These are phyloP conservation scores for Euborellia annulipes DNA, from an alignment of 1,140 invertebrate species.

Conservation along the genomic window DNA sequence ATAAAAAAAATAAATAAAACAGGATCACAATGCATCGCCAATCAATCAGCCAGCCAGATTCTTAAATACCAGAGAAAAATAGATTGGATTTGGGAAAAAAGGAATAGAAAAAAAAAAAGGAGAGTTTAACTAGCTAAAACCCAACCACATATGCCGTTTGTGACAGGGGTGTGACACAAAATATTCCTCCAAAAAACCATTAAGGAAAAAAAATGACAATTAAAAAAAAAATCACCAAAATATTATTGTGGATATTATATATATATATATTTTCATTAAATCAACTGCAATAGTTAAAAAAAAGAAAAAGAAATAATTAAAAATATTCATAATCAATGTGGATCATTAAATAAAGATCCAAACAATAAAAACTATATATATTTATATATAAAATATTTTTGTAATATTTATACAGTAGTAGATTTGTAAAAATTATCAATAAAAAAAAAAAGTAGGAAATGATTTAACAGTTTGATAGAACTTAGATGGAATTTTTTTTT, in stretches of 20 bases:
- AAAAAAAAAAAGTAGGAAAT: too few relatives aligned
- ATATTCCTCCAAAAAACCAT: not conserved
- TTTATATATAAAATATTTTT: not conserved
- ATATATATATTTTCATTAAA: constrained; percentile 6
- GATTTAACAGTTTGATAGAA: too few relatives aligned
- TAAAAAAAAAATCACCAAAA: constrained; percentile 3
- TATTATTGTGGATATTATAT: constrained; percentile 3
- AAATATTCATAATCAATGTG: not conserved
- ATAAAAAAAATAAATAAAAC: too few relatives aligned
- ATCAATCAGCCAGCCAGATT: too few relatives aligned
- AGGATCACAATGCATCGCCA: too few relatives aligned
- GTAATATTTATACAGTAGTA: constrained; percentile 1
- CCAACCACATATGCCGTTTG: too few relatives aligned
- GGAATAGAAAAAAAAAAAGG: too few relatives aligned
- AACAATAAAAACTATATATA: constrained; percentile 3
- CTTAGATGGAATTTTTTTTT: too few relatives aligned
- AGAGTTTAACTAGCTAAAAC: too few relatives aligned
- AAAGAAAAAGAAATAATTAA: not conserved
- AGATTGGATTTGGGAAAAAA: too few relatives aligned
- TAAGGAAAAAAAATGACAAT: constrained; percentile 3
- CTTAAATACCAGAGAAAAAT: too few relatives aligned
- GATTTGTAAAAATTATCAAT: too few relatives aligned
- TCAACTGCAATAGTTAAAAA: constrained; percentile 5
- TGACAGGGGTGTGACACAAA: constrained; percentile 1
- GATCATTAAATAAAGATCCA: not conserved